phyloP scores from a whole-genome alignment of 2,113 vertebrate genomes.

The Neolamprologus cancellatus region DNA sequence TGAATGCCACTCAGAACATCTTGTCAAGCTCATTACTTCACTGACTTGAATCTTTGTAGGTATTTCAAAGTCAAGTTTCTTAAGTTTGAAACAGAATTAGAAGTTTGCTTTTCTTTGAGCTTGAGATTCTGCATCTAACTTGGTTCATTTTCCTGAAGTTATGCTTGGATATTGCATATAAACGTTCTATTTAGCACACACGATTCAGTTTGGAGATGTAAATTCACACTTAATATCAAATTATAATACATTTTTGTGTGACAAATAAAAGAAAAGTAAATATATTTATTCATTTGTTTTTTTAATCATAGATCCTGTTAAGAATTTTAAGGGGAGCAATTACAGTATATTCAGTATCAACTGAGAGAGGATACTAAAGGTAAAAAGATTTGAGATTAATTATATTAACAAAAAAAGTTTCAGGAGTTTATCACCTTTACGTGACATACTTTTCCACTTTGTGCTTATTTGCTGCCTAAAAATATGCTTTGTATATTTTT shows the following conservation, averaged over 20 bases:
- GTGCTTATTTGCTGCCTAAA: not conserved
- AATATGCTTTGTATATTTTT: not conserved
- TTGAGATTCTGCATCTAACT: not conserved
- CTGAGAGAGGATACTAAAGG: not conserved
- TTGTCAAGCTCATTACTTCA: not conserved
- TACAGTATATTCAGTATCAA: not conserved
- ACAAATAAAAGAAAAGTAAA: not conserved
- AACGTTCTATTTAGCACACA: not conserved
- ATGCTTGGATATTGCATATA: not conserved
- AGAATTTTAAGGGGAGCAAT: not conserved
- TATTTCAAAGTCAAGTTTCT: not conserved
- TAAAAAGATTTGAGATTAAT: not conserved
- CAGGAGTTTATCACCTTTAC: not conserved
- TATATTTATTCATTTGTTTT: rapidly evolving
- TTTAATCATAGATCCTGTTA: not conserved
- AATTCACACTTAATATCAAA: not conserved
- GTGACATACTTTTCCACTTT: not conserved
- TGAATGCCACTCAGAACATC: not conserved
- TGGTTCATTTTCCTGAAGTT: not conserved
- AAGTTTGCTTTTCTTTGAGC: not conserved
- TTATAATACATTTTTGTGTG: not conserved
- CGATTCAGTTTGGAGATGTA: not conserved
- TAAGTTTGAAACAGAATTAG: not conserved
- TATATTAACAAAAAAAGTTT: not conserved
- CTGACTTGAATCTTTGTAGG: not conserved